Conservation (phyloP, 2,888 invertebrate genomes). For the Abrostola triplasia region DNA sequence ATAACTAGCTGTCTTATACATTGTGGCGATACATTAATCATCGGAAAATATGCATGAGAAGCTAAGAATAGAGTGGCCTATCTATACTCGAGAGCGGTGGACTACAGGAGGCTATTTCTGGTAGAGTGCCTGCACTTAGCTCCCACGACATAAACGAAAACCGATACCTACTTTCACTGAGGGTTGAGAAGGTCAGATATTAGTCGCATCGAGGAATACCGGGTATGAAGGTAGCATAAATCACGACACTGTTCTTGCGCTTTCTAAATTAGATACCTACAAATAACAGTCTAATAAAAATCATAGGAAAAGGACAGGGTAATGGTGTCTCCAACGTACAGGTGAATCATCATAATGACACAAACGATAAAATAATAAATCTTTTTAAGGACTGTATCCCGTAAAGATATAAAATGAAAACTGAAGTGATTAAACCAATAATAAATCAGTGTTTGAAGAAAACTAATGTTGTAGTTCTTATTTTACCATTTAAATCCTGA, state of each 20-base stretch:
- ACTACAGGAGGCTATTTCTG: constrained; percentile 11
- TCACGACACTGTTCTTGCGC: not conserved
- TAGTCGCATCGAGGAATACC: not conserved
- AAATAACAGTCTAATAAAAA: not conserved
- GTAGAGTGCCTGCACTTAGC: not conserved
- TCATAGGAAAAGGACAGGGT: not conserved
- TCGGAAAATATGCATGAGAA: not conserved
- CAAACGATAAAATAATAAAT: no score
- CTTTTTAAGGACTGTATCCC: no score
- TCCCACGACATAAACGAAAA: not conserved
- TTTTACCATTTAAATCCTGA: no score
- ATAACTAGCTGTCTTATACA: constrained; percentile 30
- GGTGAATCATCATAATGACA: no score
- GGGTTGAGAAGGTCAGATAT: constrained; percentile 3
- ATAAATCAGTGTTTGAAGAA: no score
- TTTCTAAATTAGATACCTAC: not conserved
- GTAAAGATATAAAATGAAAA: no score
- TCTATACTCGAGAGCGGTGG: not conserved
- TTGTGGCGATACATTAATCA: constrained; percentile 36
- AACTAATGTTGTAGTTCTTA: no score
- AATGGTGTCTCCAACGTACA: not conserved
- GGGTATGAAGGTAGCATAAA: not conserved
- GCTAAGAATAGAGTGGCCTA: constrained; percentile 26
- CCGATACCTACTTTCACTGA: not conserved
- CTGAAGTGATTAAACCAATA: no score